These are phyloP conservation scores for Lithophane ornitopus DNA, from an alignment of 2,888 invertebrate species.

Conservation along the genomic window DNA sequence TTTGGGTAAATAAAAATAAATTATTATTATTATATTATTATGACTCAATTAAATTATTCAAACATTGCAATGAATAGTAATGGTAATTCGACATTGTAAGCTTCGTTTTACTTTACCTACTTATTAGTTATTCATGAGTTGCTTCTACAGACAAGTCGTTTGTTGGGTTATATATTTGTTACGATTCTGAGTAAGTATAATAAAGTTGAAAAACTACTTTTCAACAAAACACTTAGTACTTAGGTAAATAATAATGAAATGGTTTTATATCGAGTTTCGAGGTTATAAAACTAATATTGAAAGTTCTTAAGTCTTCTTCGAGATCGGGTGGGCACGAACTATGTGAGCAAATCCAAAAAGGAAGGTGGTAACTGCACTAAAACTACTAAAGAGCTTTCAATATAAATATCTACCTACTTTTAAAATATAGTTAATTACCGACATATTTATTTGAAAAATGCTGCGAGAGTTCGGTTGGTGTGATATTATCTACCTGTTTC, in stretches of 20 bases:
- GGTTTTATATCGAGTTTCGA: constrained; percentile 22
- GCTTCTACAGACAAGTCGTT: constrained; percentile 4
- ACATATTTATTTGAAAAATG: too few species aligned
- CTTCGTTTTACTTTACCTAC: constrained; percentile 8
- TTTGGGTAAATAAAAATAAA: too few species aligned
- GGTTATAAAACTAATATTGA: constrained; percentile 20
- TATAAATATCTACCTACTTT: background rate
- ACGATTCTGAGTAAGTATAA: constrained; percentile 10
- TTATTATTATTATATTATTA: too few species aligned
- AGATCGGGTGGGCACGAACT: background rate
- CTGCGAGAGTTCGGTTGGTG: background rate
- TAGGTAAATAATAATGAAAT: constrained; percentile 23
- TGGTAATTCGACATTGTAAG: constrained; percentile 20
- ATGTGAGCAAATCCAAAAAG: background rate
- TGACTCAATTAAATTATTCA: background rate
- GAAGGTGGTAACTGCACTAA: background rate
- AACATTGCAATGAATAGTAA: constrained; percentile 18
- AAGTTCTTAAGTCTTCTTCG: background rate
- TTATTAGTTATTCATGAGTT: constrained; percentile 19
- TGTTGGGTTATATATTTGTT: background rate
- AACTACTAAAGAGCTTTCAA: too few species aligned
- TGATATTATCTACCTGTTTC: too few species aligned
- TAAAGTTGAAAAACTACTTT: constrained; percentile 31
- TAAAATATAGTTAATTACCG: background rate
- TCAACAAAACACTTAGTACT: constrained; percentile 13